Evolutionary conservation across 1,140 invertebrate genomes (phyloP).

Genomic region (Ladona fulva): DNA sequence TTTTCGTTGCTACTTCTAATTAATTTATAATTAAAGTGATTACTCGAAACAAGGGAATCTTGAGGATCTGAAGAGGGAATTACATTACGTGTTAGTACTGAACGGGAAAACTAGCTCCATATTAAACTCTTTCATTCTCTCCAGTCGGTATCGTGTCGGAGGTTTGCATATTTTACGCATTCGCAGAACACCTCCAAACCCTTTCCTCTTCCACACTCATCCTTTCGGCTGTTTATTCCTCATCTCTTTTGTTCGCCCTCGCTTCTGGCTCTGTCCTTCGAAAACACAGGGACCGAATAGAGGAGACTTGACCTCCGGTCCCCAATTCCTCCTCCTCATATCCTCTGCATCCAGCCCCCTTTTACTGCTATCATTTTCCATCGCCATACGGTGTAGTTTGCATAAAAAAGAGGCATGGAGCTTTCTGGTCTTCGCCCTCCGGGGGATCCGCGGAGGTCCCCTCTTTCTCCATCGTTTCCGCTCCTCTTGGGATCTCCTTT

Average conservation of each 20-base stretch:
- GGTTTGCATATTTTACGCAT: no score
- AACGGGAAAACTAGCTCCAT: no score
- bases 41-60: no score
- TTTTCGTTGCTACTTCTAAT: no score
- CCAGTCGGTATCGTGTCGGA: no score
- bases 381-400: not conserved
- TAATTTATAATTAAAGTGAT: no score
- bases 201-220: no score
- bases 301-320: not conserved
- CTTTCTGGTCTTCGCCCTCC: not conserved
- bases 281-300: not conserved
- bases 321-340: not conserved
- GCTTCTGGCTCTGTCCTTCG: not conserved
- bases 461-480: not conserved
- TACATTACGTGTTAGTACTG: no score
- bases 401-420: not conserved
- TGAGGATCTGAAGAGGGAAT: no score
- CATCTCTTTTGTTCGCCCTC: not conserved
- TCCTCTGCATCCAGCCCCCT: not conserved
- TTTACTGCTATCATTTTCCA: constrained; percentile 10
- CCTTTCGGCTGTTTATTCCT: no score
- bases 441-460: not conserved
- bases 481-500: not conserved
- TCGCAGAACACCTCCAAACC: no score
- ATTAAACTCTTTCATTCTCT: no score